These are phyloP conservation scores for Synergus umbraculus DNA, from an alignment of 2,888 invertebrate species.

Conservation along the genomic window DNA sequence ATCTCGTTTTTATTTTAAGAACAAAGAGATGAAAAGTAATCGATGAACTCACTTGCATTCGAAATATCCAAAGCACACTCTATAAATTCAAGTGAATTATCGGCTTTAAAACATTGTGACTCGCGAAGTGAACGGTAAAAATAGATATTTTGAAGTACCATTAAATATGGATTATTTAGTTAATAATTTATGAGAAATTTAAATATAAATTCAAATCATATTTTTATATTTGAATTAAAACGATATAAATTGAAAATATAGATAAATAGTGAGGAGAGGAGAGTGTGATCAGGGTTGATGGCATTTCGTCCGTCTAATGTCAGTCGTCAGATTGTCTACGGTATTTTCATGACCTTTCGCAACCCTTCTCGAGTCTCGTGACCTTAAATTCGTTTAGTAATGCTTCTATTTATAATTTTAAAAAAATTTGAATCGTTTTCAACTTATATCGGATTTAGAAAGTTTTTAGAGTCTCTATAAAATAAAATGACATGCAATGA, in stretches of 20 bases:
- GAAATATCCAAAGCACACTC: constrained; percentile 33
- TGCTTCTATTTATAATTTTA: constrained; percentile 38
- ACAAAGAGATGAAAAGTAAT: background rate
- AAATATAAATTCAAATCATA: too few species aligned
- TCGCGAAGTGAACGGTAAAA: constrained; percentile 33
- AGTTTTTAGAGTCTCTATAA: background rate
- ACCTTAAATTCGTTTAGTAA: constrained; percentile 22
- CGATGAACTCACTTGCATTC: background rate
- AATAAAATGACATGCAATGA: too few species aligned
- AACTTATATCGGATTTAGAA: constrained; percentile 11
- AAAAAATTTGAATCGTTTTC: background rate
- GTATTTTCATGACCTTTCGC: constrained; percentile 73
- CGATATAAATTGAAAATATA: background rate
- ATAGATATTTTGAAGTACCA: constrained; percentile 46
- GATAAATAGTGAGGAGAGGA: constrained; percentile 35
- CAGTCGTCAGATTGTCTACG: constrained; percentile 58
- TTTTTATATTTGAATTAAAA: background rate
- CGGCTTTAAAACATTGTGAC: constrained; percentile 53
- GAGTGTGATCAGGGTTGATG: constrained; percentile 56
- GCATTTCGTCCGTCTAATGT: constrained; percentile 71
- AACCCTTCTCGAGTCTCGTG: constrained; percentile 30
- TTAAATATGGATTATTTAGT: background rate
- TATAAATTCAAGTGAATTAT: constrained; percentile 51
- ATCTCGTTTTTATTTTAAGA: background rate
- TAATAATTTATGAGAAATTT: too few species aligned